These are phyloP conservation scores for Plestiodon gilberti DNA, from an alignment of 2,113 vertebrate genomes.

Conservation along the genomic window DNA sequence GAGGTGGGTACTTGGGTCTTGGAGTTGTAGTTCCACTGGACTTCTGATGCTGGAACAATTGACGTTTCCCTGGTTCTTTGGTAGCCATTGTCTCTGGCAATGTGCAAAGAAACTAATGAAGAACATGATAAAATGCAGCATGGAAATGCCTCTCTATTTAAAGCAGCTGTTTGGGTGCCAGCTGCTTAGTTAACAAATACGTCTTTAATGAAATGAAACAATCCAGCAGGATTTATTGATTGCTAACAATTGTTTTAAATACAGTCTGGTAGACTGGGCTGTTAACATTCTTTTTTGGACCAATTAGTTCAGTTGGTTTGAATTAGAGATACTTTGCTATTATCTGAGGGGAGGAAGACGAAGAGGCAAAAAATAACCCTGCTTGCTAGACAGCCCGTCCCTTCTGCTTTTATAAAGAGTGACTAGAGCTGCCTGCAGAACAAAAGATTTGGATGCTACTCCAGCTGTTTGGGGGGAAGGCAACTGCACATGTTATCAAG, in stretches of 20 bases:
- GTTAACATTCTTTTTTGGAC: slow-evolving; percentile 76
- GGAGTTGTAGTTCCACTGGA: no score
- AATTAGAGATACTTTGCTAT: slow-evolving; percentile 80
- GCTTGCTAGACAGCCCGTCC: slow-evolving; percentile 14
- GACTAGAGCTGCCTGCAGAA: slow-evolving; percentile 15
- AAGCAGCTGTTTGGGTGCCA: slow-evolving; percentile 84
- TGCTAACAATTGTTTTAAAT: slow-evolving; percentile 82
- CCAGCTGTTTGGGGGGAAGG: slow-evolving; percentile 46
- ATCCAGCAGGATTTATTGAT: slow-evolving; percentile 81
- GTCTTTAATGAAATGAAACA: slow-evolving; percentile 83
- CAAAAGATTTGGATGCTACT: slow-evolving; percentile 44
- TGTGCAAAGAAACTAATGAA: slow-evolving; percentile 69
- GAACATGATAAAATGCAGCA: slow-evolving; percentile 70
- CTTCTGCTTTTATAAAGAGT: slow-evolving; percentile 14
- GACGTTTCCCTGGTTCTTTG: slow-evolving; percentile 62
- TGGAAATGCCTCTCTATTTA: slow-evolving; percentile 75
- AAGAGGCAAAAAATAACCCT: slow-evolving; percentile 22
- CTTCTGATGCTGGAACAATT: slow-evolving; percentile 43
- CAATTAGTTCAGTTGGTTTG: slow-evolving; percentile 84
- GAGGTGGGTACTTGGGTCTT: no score
- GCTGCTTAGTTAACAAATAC: slow-evolving; percentile 79
- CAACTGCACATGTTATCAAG: slow-evolving; percentile 35
- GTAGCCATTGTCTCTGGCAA: slow-evolving; percentile 60
- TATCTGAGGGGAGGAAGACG: slow-evolving; percentile 65
- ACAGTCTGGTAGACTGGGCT: slow-evolving; percentile 76